These are phyloP conservation scores for Sitobion miscanthi DNA, from an alignment of 1,140 invertebrate species.

Conservation along the genomic window DNA sequence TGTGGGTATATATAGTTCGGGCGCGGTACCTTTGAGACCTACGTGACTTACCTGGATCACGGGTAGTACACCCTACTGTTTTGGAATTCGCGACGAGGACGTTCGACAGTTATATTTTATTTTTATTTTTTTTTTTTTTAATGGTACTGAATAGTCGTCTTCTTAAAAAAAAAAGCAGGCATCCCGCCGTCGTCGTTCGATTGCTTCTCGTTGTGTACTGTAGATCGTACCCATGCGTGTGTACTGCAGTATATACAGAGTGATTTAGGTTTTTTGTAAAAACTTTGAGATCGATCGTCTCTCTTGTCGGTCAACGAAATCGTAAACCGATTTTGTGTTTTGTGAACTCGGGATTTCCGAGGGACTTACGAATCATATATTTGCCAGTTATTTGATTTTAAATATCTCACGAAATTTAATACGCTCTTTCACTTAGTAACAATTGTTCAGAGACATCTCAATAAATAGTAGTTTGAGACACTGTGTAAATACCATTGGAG, in stretches of 20 bases:
- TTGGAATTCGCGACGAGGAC: neutral
- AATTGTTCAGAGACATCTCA: neutral
- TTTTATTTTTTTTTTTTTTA: neutral
- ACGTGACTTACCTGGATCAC: constrained; percentile 1
- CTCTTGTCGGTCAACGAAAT: neutral
- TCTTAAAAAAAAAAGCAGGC: neutral
- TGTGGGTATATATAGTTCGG: neutral
- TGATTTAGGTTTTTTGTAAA: neutral
- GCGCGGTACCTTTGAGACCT: neutral
- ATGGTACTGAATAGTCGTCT: neutral
- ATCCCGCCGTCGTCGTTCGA: neutral
- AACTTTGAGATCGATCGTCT: neutral
- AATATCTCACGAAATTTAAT: neutral
- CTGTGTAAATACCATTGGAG: neutral
- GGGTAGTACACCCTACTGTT: neutral
- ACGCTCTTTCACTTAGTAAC: neutral
- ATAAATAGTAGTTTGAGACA: neutral
- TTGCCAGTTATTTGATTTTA: neutral
- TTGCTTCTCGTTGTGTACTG: neutral
- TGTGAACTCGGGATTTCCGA: no score
- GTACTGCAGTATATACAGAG: neutral
- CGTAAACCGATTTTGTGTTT: no score
- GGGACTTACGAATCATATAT: no score
- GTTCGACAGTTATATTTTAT: constrained; percentile 8
- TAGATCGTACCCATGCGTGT: neutral